Evolutionary conservation across 2,888 invertebrate species (phyloP), one percentile per base, ranked within the genome.

Genomic region (Diploptera punctata): DNA sequence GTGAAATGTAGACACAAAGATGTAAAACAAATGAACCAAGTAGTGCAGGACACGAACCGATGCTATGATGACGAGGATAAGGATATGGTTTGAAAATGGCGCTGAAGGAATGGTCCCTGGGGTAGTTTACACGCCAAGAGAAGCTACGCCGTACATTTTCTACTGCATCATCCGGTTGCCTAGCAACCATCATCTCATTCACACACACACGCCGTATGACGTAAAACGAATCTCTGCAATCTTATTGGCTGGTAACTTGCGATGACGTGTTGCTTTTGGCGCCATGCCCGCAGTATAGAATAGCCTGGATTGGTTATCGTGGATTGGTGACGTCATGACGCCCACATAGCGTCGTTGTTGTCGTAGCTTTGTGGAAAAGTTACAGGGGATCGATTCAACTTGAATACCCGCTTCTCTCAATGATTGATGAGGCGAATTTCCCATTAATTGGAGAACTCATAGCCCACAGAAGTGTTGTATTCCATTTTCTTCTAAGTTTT

Each of bases 241-340:
- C 52, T 21, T 52, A 71, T 71, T 71, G 71, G 71, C 38, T 29
- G n/a, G 24, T 31, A 38, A 18, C 43, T 33, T 68, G 33, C 19
- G 68, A 68, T 68, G 68, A 68, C 68, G 68, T 57, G 57, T 19
- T 31, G 44, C 47, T 71, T 70, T 71, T 65, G 71, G 65, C 65
- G 52, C 71, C 65, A 67, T 65, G 65, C 71, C 71, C 54, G 38
- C 31, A 16, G 24, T 19, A 5, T n/a, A n/a, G 31, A 16, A 16
- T 4, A 24, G n/a, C n/a, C 19, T 26, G 19, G 68, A 47, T 52
- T 43, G 38, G 47, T 21, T 19, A 9, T 4, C 19, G 52, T 18
- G 33, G 54, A 1, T 21, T 9, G 19, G 54, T 71, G 71, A 71
- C 71, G 71, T 71, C 71, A 71, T 26, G 3, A 29, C 65, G 31